Conservation (phyloP, 2,797 vertebrate species). For the Anguilla marmorata region DNA sequence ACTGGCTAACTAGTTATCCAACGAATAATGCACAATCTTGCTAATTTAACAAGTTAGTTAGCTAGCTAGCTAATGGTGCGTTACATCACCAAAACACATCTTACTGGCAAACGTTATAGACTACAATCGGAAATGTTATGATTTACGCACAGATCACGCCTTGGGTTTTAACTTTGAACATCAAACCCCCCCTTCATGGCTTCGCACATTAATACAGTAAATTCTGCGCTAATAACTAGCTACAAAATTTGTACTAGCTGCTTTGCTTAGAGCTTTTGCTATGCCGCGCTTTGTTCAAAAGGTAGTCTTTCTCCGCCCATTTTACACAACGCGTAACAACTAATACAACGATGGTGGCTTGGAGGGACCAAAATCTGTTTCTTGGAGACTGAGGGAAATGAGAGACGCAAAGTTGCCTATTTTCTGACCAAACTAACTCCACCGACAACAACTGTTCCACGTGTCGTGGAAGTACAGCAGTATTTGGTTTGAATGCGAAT, state of each 20-base stretch:
- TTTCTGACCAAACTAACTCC: not conserved
- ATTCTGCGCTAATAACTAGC: not conserved
- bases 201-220: not conserved
- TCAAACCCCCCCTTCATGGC: conserved; percentile 3
- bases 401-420: not conserved
- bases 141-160: not conserved
- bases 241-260: not conserved
- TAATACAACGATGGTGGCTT: not conserved
- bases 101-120: not conserved
- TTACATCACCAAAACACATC: not conserved
- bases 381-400: not conserved
- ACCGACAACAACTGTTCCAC: too few relatives aligned
- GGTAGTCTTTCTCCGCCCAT: conserved; percentile 33
- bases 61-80: not conserved
- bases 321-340: conserved; percentile 32
- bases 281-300: conserved; percentile 51
- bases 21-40: not conserved
- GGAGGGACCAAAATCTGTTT: not conserved
- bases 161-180: conserved; percentile 24
- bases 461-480: not conserved
- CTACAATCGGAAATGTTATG: not conserved
- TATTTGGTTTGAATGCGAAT: not conserved
- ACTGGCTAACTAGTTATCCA: not conserved
- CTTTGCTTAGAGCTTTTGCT: not conserved
- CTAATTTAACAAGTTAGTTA: not conserved